These are phyloP conservation scores for Agriopis aurantiaria DNA, from an alignment of 2,888 invertebrate genomes.

Conservation along the genomic window DNA sequence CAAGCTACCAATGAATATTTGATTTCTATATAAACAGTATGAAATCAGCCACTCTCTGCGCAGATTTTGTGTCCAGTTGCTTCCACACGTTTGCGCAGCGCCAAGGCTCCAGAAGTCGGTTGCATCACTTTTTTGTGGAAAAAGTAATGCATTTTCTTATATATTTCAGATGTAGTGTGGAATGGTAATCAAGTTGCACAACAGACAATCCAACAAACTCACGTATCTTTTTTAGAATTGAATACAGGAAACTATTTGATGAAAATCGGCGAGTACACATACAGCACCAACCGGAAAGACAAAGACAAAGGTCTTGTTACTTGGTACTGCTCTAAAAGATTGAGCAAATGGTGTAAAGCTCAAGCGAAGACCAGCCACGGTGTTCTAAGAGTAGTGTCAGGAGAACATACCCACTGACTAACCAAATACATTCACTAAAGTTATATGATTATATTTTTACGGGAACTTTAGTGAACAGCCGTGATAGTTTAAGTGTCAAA, in stretches of 20 bases:
- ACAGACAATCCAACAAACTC: not conserved
- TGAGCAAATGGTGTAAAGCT: conserved; percentile 6
- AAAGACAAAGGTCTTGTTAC: conserved; percentile 5
- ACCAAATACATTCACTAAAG: too few species aligned
- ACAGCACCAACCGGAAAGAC: conserved; percentile 13
- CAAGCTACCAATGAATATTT: too few species aligned
- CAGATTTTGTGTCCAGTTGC: too few species aligned
- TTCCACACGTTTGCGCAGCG: too few species aligned
- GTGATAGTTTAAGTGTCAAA: too few species aligned
- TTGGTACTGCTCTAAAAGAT: conserved; percentile 31
- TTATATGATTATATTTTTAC: too few species aligned
- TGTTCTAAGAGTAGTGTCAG: not conserved
- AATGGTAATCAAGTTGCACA: not conserved
- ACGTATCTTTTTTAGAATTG: not conserved
- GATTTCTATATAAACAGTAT: too few species aligned
- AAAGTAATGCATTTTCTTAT: too few species aligned
- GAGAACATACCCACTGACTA: conserved; percentile 2
- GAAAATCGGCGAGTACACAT: conserved; percentile 18
- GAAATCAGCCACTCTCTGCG: too few species aligned
- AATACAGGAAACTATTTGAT: conserved; percentile 2
- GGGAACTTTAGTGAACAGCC: too few species aligned
- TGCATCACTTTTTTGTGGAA: too few species aligned
- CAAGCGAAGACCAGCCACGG: conserved; percentile 1
- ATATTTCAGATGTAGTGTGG: not conserved
- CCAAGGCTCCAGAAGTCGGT: too few species aligned